A percentile compares a stretch with the other conserved stretches of the same genome.
These are phyloP conservation scores for Himalopsyche phryganea DNA, from an alignment of 1,140 invertebrate genomes.

Conservation along the genomic window DNA sequence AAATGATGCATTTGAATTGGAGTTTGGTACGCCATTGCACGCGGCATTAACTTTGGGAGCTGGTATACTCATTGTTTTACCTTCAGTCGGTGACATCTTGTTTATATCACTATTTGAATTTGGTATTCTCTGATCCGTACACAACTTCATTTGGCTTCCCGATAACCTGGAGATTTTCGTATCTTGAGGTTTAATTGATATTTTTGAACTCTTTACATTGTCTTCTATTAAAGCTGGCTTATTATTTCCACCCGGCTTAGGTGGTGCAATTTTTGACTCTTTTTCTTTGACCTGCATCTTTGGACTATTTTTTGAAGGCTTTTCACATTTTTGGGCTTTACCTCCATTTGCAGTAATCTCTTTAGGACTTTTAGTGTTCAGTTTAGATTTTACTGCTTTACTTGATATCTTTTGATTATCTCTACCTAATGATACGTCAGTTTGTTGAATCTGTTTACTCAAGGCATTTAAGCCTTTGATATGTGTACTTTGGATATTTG, in stretches of 20 bases:
- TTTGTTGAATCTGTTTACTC: conserved; percentile 21
- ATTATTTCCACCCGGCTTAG: conserved; percentile 19
- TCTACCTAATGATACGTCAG: conserved; percentile 37
- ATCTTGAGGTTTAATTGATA: conserved; percentile 35
- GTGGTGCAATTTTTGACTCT: conserved; percentile 47
- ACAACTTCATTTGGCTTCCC: conserved; percentile 48
- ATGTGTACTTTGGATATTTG: conserved; percentile 46
- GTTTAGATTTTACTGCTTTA: conserved; percentile 50
- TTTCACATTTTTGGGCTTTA: conserved; percentile 29
- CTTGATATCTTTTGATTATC: conserved; percentile 47
- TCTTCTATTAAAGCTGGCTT: conserved; percentile 24
- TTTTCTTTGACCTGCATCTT: conserved; percentile 49
- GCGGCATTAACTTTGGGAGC: conserved; percentile 22
- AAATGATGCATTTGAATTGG: conserved; percentile 28
- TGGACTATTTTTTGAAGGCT: conserved; percentile 46
- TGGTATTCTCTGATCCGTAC: conserved; percentile 37
- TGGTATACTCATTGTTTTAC: conserved; percentile 37
- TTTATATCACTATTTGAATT: conserved; percentile 32
- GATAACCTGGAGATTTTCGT: conserved; percentile 49
- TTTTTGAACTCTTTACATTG: conserved; percentile 19
- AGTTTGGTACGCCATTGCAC: conserved; percentile 21
- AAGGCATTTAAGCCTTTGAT: conserved; percentile 43
- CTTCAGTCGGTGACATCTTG: conserved; percentile 35
- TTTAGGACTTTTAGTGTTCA: conserved; percentile 34
- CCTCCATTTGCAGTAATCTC: conserved; percentile 6